Evolutionary conservation across 2,113 vertebrate genomes (phyloP).

Genomic region (Pimephales promelas): DNA sequence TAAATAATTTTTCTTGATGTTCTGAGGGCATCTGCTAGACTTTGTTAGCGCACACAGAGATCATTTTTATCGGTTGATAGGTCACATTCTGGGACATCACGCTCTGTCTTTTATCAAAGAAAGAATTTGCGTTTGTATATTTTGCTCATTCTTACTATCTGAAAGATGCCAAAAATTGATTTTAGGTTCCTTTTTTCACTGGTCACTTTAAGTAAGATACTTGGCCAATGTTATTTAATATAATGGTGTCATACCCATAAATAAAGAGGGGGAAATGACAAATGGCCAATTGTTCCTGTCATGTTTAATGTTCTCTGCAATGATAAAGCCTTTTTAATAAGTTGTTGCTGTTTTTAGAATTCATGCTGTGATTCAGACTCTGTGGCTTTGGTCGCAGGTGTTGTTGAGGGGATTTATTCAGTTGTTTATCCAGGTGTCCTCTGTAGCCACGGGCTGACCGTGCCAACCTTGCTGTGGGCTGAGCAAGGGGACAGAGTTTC

Average conservation of each 20-base stretch:
- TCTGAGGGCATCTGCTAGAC: background rate
- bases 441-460: slow-evolving; percentile 32
- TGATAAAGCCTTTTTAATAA: slow-evolving; percentile 27
- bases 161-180: background rate
- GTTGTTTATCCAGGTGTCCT: slow-evolving; percentile 48
- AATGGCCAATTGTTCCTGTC: slow-evolving; percentile 24
- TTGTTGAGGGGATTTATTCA: slow-evolving; percentile 39
- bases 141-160: background rate
- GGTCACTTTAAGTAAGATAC: background rate
- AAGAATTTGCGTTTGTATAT: background rate
- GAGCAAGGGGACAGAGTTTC: slow-evolving; percentile 25
- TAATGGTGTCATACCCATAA: background rate
- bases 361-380: slow-evolving; percentile 23
- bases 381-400: slow-evolving; percentile 3
- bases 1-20: background rate
- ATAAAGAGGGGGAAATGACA: background rate
- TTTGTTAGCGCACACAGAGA: slow-evolving; percentile 8
- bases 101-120: slow-evolving; percentile 3
- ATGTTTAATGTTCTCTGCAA: slow-evolving; percentile 19
- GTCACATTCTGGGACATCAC: background rate
- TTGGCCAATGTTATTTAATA: background rate
- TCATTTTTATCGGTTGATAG: slow-evolving; percentile 5
- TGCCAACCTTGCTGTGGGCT: slow-evolving; percentile 50
- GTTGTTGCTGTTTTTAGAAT: slow-evolving; percentile 31
- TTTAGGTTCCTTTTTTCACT: background rate